Evolutionary conservation across 2,888 invertebrate genomes (phyloP).

Genomic region (Brenthis daphne): DNA sequence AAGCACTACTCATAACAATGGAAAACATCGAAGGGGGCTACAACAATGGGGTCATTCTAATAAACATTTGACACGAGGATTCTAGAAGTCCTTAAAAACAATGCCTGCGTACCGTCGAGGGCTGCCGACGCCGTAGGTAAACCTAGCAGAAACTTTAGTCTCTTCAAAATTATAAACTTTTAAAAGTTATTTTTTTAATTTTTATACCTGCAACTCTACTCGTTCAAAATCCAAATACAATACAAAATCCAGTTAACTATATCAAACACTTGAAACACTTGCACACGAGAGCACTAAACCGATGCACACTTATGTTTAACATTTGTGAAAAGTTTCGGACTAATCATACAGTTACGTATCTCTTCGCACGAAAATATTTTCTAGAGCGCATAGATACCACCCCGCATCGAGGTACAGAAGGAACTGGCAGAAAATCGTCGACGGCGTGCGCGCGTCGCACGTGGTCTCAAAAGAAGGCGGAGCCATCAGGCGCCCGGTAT

Average conservation of each 20-base stretch:
- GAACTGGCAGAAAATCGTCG: conserved; percentile 63
- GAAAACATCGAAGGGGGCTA: conserved; percentile 45
- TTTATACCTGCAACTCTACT: conserved; percentile 44
- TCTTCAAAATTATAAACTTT: conserved; percentile 43
- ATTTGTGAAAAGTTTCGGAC: conserved; percentile 40
- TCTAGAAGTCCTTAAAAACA: conserved; percentile 50
- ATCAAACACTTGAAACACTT: conserved; percentile 22
- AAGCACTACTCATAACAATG: conserved; percentile 40
- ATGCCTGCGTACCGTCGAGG: conserved; percentile 56
- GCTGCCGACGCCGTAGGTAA: conserved; percentile 50
- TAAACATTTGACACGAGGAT: conserved; percentile 62
- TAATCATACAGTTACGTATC: conserved; percentile 42
- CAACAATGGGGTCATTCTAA: conserved; percentile 64
- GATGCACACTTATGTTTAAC: conserved; percentile 1
- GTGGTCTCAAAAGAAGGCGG: conserved; percentile 71
- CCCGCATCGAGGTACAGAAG: conserved; percentile 49
- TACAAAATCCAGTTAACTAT: conserved; percentile 29
- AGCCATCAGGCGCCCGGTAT: conserved; percentile 47
- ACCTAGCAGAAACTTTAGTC: conserved; percentile 45
- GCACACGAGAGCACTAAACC: conserved; percentile 4
- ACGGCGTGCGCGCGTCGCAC: conserved; percentile 76
- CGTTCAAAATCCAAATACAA: conserved; percentile 37
- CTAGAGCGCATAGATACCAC: conserved; percentile 40
- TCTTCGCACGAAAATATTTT: conserved; percentile 13
- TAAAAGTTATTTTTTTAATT: conserved; percentile 43